Conservation (phyloP, 1,140 invertebrate species). For the Trichonephila inaurata region DNA sequence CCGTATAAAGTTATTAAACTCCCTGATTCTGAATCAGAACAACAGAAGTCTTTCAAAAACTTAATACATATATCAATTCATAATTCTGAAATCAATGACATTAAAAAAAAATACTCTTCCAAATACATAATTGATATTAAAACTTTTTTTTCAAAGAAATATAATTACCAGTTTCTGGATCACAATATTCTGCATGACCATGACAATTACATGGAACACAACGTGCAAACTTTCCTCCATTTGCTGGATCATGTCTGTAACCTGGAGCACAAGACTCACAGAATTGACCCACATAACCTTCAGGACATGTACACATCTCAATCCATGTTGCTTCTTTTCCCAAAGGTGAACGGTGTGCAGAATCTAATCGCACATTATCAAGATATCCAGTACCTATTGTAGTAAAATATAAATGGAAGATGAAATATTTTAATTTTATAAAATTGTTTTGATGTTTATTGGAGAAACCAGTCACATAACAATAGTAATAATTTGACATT, state of each 20-base stretch:
- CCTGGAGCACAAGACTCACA: constrained; percentile 98
- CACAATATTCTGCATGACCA: constrained; percentile 96
- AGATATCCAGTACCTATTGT: constrained; percentile 89
- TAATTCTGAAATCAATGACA: too few relatives aligned
- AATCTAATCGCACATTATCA: constrained; percentile 92
- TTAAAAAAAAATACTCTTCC: too few relatives aligned
- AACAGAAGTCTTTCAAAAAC: too few relatives aligned
- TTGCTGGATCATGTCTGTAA: constrained; percentile 93
- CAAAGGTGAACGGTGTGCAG: constrained; percentile 89
- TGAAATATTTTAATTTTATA: too few relatives aligned
- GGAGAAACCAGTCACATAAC: too few relatives aligned
- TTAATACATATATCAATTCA: too few relatives aligned
- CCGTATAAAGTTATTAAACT: too few relatives aligned
- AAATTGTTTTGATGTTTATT: too few relatives aligned
- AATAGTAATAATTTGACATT: too few relatives aligned
- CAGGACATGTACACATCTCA: constrained; percentile 95
- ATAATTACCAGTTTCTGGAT: constrained; percentile 91
- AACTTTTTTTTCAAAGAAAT: neutral
- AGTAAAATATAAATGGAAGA: neutral
- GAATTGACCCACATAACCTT: constrained; percentile 94
- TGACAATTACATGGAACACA: constrained; percentile 98
- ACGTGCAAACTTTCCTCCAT: constrained; percentile 93
- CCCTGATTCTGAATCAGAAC: too few relatives aligned
- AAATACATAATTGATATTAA: too few relatives aligned
- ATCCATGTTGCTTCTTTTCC: constrained; percentile 93